A percentile compares a stretch with the other conserved stretches of the same genome.
Conservation (phyloP, 2,888 invertebrate species). For the Terebella lapidaria region DNA sequence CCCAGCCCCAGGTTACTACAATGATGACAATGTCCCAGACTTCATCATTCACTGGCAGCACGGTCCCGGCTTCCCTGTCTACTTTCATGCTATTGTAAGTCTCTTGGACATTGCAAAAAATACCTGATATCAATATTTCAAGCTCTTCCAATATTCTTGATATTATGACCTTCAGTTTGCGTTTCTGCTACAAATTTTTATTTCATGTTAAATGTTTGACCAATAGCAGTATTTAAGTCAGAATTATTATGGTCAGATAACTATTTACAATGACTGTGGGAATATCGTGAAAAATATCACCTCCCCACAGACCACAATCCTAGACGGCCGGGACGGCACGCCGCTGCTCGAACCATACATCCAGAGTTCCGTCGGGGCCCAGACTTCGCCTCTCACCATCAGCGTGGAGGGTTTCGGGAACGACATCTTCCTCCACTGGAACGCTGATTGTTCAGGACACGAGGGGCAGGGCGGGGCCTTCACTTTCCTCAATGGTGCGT, state of each 20-base stretch:
- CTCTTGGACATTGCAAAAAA: not conserved
- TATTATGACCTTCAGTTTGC: too few species aligned
- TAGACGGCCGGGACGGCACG: conserved; percentile 64
- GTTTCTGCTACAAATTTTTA: too few species aligned
- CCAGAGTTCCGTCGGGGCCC: conserved; percentile 62
- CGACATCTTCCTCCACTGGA: conserved; percentile 76
- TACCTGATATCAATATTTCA: not conserved
- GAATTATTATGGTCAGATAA: too few species aligned
- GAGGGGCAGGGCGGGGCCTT: conserved; percentile 50
- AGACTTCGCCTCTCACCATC: conserved; percentile 46
- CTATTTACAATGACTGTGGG: too few species aligned
- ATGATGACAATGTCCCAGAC: conserved; percentile 71
- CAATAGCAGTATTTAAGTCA: too few species aligned
- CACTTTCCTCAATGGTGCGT: conserved; percentile 50
- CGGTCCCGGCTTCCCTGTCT: conserved; percentile 69
- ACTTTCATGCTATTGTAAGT: conserved; percentile 67
- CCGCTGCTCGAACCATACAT: conserved; percentile 61
- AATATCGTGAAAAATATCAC: too few species aligned
- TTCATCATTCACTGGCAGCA: conserved; percentile 69
- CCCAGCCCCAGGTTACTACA: conserved; percentile 74
- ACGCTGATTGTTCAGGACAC: conserved; percentile 62
- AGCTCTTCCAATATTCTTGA: too few species aligned
- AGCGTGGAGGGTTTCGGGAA: conserved; percentile 59
- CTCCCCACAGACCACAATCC: conserved; percentile 60
- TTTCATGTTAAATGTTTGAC: too few species aligned